phyloP scores from a whole-genome alignment of 2,888 invertebrate species.

The Xanthostigma xanthostigma region DNA sequence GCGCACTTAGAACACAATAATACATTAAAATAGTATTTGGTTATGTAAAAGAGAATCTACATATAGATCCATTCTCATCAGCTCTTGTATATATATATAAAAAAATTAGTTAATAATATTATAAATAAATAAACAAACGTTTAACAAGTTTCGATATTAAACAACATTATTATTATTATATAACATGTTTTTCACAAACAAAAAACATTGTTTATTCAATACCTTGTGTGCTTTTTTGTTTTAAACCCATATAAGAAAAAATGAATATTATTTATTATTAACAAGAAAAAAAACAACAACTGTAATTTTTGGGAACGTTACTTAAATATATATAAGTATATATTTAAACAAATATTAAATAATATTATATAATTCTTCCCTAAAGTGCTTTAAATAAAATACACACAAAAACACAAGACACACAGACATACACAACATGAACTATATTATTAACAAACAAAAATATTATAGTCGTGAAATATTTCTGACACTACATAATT shows the following conservation, averaged over 20 bases:
- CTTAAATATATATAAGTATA: neutral
- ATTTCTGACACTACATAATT: no score
- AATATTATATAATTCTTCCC: constrained; percentile 29
- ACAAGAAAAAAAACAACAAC: neutral
- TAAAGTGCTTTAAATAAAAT: constrained; percentile 28
- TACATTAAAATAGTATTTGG: constrained; percentile 6
- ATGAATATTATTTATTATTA: neutral
- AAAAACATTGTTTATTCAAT: neutral
- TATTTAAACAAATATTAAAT: neutral
- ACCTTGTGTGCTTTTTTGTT: neutral
- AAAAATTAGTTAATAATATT: constrained; percentile 2
- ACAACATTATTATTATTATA: constrained; percentile 2
- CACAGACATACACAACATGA: neutral
- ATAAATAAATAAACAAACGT: constrained; percentile 1
- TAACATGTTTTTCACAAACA: neutral
- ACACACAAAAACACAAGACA: neutral
- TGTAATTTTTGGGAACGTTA: neutral
- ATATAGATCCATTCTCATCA: constrained; percentile 1
- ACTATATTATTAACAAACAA: constrained; percentile 1
- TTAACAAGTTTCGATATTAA: constrained; percentile 2
- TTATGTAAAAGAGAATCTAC: neutral
- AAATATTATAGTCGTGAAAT: no score
- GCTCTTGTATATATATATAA: neutral
- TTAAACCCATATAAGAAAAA: neutral
- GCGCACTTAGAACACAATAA: neutral